Base-by-base conservation (phyloP, 2,113 vertebrate species). In the Thunnus maccoyii region DNA sequence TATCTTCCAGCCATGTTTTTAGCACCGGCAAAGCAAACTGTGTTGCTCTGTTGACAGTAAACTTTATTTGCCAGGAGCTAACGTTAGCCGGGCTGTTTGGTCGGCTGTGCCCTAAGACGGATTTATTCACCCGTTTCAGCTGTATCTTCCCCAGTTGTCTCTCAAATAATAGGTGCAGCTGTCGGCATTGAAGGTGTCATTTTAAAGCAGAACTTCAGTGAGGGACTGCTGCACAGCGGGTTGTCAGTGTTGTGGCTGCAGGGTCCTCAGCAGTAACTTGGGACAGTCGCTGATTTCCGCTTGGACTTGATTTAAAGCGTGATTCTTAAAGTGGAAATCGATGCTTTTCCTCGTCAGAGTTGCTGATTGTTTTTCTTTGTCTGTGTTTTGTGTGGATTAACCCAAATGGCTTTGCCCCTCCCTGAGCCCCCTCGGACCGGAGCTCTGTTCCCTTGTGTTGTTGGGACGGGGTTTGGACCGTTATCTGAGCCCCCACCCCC, bases 361-460 rank as follows among this genome's bases (percentile, higher is more conserved):
- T 64, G 52, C 48, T 16, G 76, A 18, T 88, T 81, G 76, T 91
- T 79, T 41, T 79, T 72, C 69, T 68, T 76, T 88, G 86, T 80
- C 18, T 82, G 77, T 88, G 63, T 88, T 90, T 79, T 84, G 65
- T 68, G 74, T 86, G 90, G 92, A 94, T 93, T 93, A 92, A 92
- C 86, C 89, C 76, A 87, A 80, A 84, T 86, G 82, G 85, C 84
- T 89, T 78, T 75, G 80, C 87, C 92, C 93, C 87, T 87, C 85
- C 78, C 87, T 36, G 79, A 90, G 74, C 85, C 82, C 85, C 83
- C 75, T 79, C 54, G 54, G 83, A 81, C 80, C 81, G 52, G 58
- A 65, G 75, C 84, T 77, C 72, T 15, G 61, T 72, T 79, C 71
- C 48, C 65, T 76, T 75, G 82, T 86, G 82, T 87, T 87, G 73